Percentiles rank a stretch among this genome's conserved stretches.
Evolutionary conservation across 2,113 vertebrate genomes (phyloP).

Genomic region (Tretioscincus oriximinensis): DNA sequence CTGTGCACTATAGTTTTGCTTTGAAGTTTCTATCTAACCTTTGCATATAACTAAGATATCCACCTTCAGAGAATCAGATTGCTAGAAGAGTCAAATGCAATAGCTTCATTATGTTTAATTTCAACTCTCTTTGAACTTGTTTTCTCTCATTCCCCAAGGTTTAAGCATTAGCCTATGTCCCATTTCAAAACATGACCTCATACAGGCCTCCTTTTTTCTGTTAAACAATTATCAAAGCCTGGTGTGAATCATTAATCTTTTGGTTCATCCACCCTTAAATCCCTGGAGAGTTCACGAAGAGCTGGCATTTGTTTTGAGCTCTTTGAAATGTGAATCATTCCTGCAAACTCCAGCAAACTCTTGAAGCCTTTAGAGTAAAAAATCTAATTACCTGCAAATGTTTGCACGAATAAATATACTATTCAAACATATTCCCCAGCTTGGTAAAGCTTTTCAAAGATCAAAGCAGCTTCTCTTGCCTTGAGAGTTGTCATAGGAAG

Average conservation of each 20-base stretch:
- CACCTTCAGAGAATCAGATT: too few relatives aligned
- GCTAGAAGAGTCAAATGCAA: too few relatives aligned
- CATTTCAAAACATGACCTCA: conserved; percentile 53
- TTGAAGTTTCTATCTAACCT: too few relatives aligned
- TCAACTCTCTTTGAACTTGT: conserved; percentile 37
- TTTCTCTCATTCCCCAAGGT: conserved; percentile 35
- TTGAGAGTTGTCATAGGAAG: conserved; percentile 55
- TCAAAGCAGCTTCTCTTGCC: conserved; percentile 60
- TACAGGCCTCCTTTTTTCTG: conserved; percentile 54
- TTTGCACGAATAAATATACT: conserved; percentile 40
- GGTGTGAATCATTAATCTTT: conserved; percentile 52
- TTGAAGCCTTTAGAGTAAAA: conserved; percentile 49
- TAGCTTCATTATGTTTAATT: conserved; percentile 37
- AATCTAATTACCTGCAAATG: conserved; percentile 63
- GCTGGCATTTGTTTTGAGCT: conserved; percentile 57
- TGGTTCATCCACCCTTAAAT: conserved; percentile 47
- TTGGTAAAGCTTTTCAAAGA: conserved; percentile 58
- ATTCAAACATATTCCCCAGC: conserved; percentile 39
- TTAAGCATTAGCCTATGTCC: conserved; percentile 47
- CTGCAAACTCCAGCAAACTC: conserved; percentile 50
- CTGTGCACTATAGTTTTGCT: too few relatives aligned
- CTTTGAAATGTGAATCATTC: conserved; percentile 63
- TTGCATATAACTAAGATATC: too few relatives aligned
- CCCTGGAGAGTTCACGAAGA: conserved; percentile 47
- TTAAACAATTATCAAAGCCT: conserved; percentile 62